Conservation (phyloP, 2,797 vertebrate genomes). For the Scarus forsteni region DNA sequence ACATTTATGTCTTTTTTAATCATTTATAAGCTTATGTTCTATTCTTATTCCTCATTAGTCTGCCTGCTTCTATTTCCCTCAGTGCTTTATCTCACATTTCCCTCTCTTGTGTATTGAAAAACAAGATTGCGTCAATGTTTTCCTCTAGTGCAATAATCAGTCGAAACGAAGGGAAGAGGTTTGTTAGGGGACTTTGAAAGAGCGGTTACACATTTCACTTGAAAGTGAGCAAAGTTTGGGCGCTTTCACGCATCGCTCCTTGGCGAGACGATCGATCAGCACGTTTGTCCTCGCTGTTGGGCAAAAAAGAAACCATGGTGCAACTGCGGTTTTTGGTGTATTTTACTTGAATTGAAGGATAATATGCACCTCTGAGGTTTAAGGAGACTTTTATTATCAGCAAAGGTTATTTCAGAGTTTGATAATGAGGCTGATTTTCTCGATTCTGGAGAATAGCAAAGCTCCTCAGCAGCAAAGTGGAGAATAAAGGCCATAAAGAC, state of each 20-base stretch:
- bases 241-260: conserved; percentile 59
- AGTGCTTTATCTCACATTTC: conserved; percentile 50
- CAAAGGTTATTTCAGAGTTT: conserved; percentile 47
- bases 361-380: conserved; percentile 54
- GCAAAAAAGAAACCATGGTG: conserved; percentile 33
- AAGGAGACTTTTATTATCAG: conserved; percentile 32
- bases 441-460: conserved; percentile 38
- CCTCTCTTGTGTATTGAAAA: conserved; percentile 66
- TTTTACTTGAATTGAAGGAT: conserved; percentile 72
- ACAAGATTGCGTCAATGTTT: conserved; percentile 84
- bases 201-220: conserved; percentile 46
- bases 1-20: conserved; percentile 76
- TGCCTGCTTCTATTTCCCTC: conserved; percentile 43
- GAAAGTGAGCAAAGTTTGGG: conserved; percentile 44
- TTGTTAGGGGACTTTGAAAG: conserved; percentile 51
- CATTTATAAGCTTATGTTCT: conserved; percentile 72
- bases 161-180: conserved; percentile 63
- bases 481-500: conserved; percentile 67
- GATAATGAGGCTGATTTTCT: conserved; percentile 46
- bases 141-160: conserved; percentile 96
- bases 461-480: conserved; percentile 40
- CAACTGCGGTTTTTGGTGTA: conserved; percentile 45
- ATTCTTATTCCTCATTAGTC: conserved; percentile 73
- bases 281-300: conserved; percentile 23
- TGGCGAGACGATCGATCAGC: conserved; percentile 41